Base-by-base conservation (phyloP, 2,888 invertebrate genomes). In the Tinea pellionella region DNA sequence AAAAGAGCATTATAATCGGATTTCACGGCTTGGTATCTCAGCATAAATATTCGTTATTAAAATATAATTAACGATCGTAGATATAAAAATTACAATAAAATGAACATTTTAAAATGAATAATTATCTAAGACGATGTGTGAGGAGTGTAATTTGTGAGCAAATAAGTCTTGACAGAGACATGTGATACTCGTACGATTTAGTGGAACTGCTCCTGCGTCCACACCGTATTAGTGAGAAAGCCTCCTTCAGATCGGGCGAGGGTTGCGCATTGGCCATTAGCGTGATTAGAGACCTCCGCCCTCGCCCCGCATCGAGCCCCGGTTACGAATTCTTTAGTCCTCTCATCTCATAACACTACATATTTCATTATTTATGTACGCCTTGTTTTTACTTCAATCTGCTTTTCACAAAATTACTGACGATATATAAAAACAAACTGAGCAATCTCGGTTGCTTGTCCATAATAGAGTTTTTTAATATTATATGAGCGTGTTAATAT, bases 251-350 rank as follows among this genome's bases (percentile, higher is more conserved):
- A 13, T 71, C 69, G 66, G 67, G 66, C 63, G 67, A 66, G 65
- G 68, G 64, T 75, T 78, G 85, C 83, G 86, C 84, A 87, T 85
- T 86, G 84, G 82, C 87, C 87, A 88, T 88, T 88, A 88, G 85
- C 84, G 79, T 88, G 88, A 88, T 88, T 88, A 87, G 79, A 81
- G 79, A 71, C 53, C 56, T 75, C 68, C 77, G 73, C 75, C 73
- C 72, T 57, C 62, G 47, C 70, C 65, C 75, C 76, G 68, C 19
- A 9, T 6, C 18, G 8, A 47, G 6, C 57, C 32, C 57, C 30
- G 15, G 77, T 78, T 77, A 77, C 80, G 77, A 79, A 82, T 85
- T 84, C 84, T 84, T 84, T 80, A 82, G 81, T 77, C 81, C 78
- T 78, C 81, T 80, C 83, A 80, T 83, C 84, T 82, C 82, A 80